A percentile compares a stretch with the other conserved stretches of the same genome.
phyloP scores from a whole-genome alignment of 2,888 invertebrate genomes.

The Rhingia campestris region DNA sequence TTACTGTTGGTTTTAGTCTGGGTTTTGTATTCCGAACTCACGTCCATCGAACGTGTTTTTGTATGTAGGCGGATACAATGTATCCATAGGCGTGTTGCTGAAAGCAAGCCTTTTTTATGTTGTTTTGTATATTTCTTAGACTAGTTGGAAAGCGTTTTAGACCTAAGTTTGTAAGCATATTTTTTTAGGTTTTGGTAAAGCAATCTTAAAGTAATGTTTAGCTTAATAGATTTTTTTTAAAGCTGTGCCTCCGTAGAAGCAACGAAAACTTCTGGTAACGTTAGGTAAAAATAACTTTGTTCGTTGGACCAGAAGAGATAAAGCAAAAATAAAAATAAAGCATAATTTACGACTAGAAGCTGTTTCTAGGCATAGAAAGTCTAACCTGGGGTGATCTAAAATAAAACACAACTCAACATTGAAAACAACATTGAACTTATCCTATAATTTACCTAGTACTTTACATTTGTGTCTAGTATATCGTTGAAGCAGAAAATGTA shows the following conservation, averaged over 20 bases:
- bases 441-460: conserved; percentile 19
- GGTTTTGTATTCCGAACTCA: conserved; percentile 71
- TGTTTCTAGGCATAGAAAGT: conserved; percentile 44
- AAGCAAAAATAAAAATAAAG: conserved; percentile 60
- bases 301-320: conserved; percentile 22
- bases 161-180: conserved; percentile 43
- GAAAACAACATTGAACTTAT: conserved; percentile 46
- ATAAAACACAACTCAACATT: conserved; percentile 38
- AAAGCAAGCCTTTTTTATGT: conserved; percentile 67
- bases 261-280: conserved; percentile 28
- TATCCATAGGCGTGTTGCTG: conserved; percentile 45
- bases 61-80: conserved; percentile 6
- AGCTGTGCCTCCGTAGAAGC: conserved; percentile 50
- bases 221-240: conserved; percentile 15
- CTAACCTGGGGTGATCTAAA: conserved; percentile 16
- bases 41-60: conserved; percentile 71
- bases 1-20: conserved; percentile 46
- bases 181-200: conserved; percentile 16
- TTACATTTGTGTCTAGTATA: background rate
- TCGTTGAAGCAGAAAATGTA: conserved; percentile 42
- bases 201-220: conserved; percentile 10
- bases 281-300: background rate
- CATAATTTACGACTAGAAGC: conserved; percentile 48
- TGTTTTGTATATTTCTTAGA: conserved; percentile 55
- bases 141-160: conserved; percentile 75